Conservation (phyloP, 37 sponge, comb jelly and placozoan genomes). For the Mnemiopsis leidyi region DNA sequence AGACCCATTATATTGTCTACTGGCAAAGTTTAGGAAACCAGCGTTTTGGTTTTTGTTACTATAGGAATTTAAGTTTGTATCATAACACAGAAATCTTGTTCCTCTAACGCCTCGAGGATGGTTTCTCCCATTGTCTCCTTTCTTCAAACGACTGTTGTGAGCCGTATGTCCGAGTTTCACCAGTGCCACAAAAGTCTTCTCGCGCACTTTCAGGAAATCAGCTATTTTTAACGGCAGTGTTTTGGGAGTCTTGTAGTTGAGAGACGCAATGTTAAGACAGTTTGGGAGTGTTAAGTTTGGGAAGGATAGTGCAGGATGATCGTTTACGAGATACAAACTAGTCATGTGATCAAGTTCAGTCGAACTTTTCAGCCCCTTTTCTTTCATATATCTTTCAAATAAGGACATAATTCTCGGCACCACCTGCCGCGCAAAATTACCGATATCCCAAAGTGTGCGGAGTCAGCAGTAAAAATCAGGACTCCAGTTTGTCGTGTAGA, state of each 20-base stretch:
- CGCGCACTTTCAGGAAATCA: neutral
- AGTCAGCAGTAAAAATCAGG: neutral
- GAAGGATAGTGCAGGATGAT: slow-evolving; percentile 27
- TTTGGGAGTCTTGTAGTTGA: neutral
- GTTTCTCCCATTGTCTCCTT: neutral
- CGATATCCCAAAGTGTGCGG: neutral
- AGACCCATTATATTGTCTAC: neutral
- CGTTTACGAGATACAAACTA: neutral
- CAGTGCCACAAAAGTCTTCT: neutral
- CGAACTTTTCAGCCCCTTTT: neutral
- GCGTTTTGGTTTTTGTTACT: neutral
- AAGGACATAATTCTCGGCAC: neutral
- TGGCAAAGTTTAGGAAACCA: neutral
- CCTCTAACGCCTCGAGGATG: neutral
- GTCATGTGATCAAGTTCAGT: slow-evolving; percentile 24
- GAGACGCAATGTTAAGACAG: neutral
- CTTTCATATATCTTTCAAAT: neutral
- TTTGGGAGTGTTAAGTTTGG: neutral
- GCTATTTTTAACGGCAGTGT: neutral
- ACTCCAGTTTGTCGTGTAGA: neutral
- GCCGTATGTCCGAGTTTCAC: neutral
- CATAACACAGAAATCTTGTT: neutral
- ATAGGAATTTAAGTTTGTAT: neutral
- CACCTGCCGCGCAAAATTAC: neutral
- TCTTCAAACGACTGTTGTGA: neutral